Evolutionary conservation across 2,888 invertebrate genomes (phyloP), one percentile per base, ranked within the genome.

Genomic region (Gymnosoma rotundatum): DNA sequence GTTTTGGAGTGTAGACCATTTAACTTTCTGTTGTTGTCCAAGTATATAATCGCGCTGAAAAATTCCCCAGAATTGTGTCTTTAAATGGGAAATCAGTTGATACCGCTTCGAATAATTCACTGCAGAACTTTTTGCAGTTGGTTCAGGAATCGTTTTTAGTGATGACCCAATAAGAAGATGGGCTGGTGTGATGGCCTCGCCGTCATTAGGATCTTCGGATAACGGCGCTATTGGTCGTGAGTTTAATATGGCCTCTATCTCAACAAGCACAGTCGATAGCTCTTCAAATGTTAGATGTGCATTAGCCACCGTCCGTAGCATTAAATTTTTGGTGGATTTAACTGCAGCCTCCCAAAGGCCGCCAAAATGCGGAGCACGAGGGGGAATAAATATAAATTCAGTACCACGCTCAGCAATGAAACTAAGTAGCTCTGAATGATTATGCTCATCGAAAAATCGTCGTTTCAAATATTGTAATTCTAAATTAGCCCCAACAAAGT

Each of bases 231-330:
- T 75, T 9, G 87, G 87, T n/a, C 86, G 61, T 10, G 87, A 87
- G 36, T 88, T 88, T 14, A 88, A 73, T 61, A 87, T 81, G 1
- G 85, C 83, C 54, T 86, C 84, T 10, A 86, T 76, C 32, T 86
- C 85, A 16, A 72, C 48, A 8, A 87, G 56, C 7, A 81, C 56
- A 3, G 85, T 87, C 9, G 60, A 5, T 5, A 87, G 25, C 38
- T 86, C 83, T 66, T 86, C 86, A 32, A 83, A 83, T 10, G 86
- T 78, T 4, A 86, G 58, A 12, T 70, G 36, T 1, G 84, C 63
- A 1, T 60, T 80, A 9, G 48, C 50, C n/a, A 86, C 58, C 12
- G 63, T 74, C 0, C 84, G 56, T 10, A 36, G 1, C 10, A 86
- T 56, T 21, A 83, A 76, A 7, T 63, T 69, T 36, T 85, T 81